Evolutionary conservation across 2,113 vertebrate genomes (phyloP).

Genomic region (Microcebus jonahi): DNA sequence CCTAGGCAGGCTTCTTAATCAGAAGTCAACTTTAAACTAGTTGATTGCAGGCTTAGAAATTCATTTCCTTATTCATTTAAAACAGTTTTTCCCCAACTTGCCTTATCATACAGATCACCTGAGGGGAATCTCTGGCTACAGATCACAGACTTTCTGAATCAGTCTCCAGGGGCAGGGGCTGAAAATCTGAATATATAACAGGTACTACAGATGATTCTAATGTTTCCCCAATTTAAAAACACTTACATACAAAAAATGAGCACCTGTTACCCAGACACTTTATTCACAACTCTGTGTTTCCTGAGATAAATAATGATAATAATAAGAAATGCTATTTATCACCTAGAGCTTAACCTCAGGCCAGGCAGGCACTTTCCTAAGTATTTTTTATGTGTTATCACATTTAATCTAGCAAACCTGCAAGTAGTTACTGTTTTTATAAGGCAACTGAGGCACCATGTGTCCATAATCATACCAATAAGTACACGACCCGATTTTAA

Average conservation of each 20-base stretch:
- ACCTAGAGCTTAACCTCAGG: constrained; percentile 5
- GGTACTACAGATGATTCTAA: constrained; percentile 19
- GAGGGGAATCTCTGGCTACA: constrained; percentile 21
- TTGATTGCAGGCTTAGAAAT: constrained; percentile 60
- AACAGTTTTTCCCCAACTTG: constrained; percentile 17
- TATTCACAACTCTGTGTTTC: constrained; percentile 36
- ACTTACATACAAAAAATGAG: constrained; percentile 50
- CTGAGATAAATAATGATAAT: constrained; percentile 41
- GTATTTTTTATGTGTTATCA: background rate
- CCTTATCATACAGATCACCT: constrained; percentile 57
- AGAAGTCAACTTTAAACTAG: constrained; percentile 60
- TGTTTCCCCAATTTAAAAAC: constrained; percentile 57
- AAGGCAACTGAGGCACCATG: background rate
- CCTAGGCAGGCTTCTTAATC: constrained; percentile 70
- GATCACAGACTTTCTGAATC: constrained; percentile 21
- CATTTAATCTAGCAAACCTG: background rate
- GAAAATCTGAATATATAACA: constrained; percentile 43
- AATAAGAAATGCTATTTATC: constrained; percentile 46
- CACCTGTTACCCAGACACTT: constrained; percentile 35
- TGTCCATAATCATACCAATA: background rate
- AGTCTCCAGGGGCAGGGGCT: background rate
- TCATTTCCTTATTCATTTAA: constrained; percentile 54
- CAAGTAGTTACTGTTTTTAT: background rate
- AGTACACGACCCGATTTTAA: background rate
- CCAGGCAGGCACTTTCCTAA: background rate